Conservation (phyloP, 2,888 invertebrate species). For the Oscheius sp. region DNA sequence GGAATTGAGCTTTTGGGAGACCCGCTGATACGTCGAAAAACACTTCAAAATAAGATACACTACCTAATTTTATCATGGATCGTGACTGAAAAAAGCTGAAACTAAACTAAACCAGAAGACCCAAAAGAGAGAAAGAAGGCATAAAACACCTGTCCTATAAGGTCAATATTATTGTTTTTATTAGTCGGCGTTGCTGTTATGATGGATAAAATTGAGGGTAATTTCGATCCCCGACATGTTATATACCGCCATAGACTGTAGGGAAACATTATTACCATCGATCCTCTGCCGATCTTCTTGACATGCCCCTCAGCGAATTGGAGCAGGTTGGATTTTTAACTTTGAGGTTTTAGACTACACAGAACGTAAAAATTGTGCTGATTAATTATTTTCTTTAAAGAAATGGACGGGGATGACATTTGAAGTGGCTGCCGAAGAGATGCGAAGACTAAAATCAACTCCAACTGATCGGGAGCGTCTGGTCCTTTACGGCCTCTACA, state of each 20-base stretch:
- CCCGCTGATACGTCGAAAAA: no score
- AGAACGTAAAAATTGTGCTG: not conserved
- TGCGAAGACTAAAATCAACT: constrained; percentile 50
- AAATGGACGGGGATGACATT: constrained; percentile 58
- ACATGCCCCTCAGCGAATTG: constrained; percentile 29
- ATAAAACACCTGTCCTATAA: constrained; percentile 30
- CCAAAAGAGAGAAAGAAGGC: not conserved
- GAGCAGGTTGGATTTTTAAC: not conserved
- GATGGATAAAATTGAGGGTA: constrained; percentile 26
- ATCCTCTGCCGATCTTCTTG: not conserved
- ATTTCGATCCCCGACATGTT: constrained; percentile 1
- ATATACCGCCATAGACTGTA: not conserved
- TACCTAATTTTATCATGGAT: no score
- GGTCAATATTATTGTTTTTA: constrained; percentile 9
- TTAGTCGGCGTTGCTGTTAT: no score
- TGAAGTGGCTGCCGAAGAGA: constrained; percentile 64
- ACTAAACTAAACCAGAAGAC: no score
- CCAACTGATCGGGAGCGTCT: constrained; percentile 54
- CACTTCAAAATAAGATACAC: no score
- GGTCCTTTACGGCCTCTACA: constrained; percentile 60
- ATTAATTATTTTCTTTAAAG: constrained; percentile 30
- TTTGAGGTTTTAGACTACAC: not conserved
- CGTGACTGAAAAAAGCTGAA: no score
- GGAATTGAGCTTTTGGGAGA: no score
- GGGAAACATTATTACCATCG: not conserved